These are phyloP conservation scores for Oncorhynchus mykiss DNA, from an alignment of 2,113 vertebrate genomes.

Conservation along the genomic window DNA sequence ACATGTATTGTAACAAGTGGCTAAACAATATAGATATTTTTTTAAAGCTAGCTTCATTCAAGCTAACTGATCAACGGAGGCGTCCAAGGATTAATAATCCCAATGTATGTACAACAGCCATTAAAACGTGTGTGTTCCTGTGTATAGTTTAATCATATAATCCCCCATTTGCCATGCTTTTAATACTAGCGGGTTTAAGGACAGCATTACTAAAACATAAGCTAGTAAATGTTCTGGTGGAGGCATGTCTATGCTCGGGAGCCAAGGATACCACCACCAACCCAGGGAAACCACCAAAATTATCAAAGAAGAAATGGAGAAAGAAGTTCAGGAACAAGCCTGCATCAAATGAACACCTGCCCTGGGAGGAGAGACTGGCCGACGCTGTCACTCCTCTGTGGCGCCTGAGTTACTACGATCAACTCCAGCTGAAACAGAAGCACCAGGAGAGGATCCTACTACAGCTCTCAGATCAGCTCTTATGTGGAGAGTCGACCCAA, in stretches of 20 bases:
- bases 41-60: no score
- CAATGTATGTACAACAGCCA: no score
- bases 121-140: no score
- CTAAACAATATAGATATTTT: no score
- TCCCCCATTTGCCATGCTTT: no score
- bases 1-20: no score
- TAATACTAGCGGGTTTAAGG: no score
- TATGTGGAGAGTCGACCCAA: slow-evolving; percentile 21
- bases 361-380: slow-evolving; percentile 75
- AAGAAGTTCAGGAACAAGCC: slow-evolving; percentile 30
- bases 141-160: no score
- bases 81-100: no score
- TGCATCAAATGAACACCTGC: slow-evolving; percentile 16
- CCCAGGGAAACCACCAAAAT: neutral
- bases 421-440: slow-evolving; percentile 82
- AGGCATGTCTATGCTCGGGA: neutral
- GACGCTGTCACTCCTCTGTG: slow-evolving; percentile 79
- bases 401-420: slow-evolving; percentile 80
- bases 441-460: slow-evolving; percentile 72
- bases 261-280: neutral
- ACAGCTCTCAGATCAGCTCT: slow-evolving; percentile 59
- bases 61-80: no score
- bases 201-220: no score
- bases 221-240: neutral
- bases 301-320: slow-evolving; percentile 23